Conservation (phyloP, 2,113 vertebrate genomes). For the Pampusana beccarii region DNA sequence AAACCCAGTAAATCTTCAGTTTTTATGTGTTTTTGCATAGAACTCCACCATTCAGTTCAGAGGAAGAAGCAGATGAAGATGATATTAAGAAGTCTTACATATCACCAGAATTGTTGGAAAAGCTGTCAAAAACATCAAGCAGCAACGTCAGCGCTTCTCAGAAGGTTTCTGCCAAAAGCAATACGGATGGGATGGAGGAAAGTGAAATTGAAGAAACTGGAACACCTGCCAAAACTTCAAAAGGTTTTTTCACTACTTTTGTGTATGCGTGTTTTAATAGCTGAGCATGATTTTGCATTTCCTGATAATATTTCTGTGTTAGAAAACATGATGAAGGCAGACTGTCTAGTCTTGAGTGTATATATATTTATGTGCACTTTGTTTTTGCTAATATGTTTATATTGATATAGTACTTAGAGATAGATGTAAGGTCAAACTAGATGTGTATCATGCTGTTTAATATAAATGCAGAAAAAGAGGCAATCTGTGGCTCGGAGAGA, state of each 20-base stretch:
- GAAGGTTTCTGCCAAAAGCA: slow-evolving; percentile 60
- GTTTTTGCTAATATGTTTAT: background rate
- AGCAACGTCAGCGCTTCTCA: slow-evolving; percentile 23
- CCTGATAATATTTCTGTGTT: background rate
- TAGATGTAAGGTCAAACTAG: background rate
- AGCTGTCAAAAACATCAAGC: background rate
- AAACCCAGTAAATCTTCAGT: background rate
- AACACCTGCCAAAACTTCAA: slow-evolving; percentile 68
- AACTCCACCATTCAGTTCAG: slow-evolving; percentile 88
- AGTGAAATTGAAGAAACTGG: slow-evolving; percentile 77
- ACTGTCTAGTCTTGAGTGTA: background rate
- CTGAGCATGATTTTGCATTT: background rate
- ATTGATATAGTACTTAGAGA: background rate
- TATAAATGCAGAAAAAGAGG: background rate
- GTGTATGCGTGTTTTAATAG: background rate
- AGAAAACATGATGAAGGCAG: background rate
- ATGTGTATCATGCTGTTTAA: background rate
- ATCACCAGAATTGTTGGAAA: slow-evolving; percentile 41
- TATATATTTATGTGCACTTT: background rate
- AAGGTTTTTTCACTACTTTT: slow-evolving; percentile 51
- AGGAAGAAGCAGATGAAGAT: slow-evolving; percentile 78
- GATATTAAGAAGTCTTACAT: slow-evolving; percentile 45
- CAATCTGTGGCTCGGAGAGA: background rate
- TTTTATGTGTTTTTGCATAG: slow-evolving; percentile 58
- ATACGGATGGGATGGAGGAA: slow-evolving; percentile 68